Evolutionary conservation across 2,797 vertebrate genomes (phyloP).

Genomic region (Mus minutoides): DNA sequence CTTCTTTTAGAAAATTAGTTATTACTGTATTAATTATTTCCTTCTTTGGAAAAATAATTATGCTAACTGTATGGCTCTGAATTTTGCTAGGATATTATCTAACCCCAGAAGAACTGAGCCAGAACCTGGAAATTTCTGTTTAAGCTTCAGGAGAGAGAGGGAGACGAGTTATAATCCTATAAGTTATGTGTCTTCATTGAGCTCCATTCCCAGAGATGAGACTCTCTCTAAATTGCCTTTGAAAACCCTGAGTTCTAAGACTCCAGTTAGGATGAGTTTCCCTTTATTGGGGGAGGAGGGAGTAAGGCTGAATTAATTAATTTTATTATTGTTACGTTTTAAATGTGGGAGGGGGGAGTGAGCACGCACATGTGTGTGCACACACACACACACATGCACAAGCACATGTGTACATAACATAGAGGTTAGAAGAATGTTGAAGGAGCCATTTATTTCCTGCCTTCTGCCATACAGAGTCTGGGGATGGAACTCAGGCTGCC

Average conservation of each 20-base stretch:
- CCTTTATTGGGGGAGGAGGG: neutral
- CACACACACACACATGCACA: no score
- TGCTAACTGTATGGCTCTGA: neutral
- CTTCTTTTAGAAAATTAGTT: neutral
- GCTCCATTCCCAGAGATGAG: neutral
- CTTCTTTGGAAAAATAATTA: neutral
- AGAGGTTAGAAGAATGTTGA: neutral
- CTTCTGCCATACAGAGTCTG: neutral
- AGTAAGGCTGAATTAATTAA: neutral
- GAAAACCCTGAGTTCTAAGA: neutral
- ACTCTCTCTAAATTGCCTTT: neutral
- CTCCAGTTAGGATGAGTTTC: neutral
- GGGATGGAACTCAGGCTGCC: neutral
- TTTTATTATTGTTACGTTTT: neutral
- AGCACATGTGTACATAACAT: no score
- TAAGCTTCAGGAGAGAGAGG: neutral
- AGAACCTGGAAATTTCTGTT: neutral
- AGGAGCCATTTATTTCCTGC: neutral
- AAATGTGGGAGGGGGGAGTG: no score
- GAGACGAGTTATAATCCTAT: neutral
- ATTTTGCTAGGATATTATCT: neutral
- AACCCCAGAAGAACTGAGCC: neutral
- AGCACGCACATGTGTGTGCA: no score
- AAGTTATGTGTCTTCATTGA: neutral
- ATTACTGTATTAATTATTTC: no score